Percentiles rank a stretch among this genome's conserved stretches.
Evolutionary conservation across 1,140 invertebrate species (phyloP).

Genomic region (Nixonia krombeini): DNA sequence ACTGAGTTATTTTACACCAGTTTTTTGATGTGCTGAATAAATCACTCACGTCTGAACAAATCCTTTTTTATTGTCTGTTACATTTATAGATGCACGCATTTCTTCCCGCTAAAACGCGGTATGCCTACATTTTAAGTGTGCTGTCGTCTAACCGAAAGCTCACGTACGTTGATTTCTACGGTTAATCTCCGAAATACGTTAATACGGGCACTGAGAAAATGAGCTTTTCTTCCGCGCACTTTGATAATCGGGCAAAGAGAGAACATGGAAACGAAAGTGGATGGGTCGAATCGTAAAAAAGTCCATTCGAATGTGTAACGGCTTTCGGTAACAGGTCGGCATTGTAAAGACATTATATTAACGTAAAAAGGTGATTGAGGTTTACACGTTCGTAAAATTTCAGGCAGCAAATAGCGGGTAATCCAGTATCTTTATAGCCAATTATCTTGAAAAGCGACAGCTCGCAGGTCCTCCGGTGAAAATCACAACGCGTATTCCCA

Average conservation of each 20-base stretch:
- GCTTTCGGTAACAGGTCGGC: slow-evolving; percentile 22
- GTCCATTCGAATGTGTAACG: slow-evolving; percentile 28
- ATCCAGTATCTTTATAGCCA: slow-evolving; percentile 35
- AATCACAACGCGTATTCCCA: slow-evolving; percentile 40
- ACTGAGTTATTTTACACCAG: slow-evolving; percentile 21
- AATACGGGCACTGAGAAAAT: too few species aligned
- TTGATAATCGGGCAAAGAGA: slow-evolving; percentile 21
- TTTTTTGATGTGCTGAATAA: slow-evolving; percentile 23
- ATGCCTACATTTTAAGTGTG: too few species aligned
- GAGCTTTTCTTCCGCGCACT: too few species aligned
- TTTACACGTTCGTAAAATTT: slow-evolving; percentile 44
- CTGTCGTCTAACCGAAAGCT: too few species aligned
- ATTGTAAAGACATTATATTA: slow-evolving; percentile 25
- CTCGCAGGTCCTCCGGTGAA: slow-evolving; percentile 21
- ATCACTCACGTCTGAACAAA: slow-evolving; percentile 11
- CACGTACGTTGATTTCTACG: too few species aligned
- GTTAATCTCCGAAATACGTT: too few species aligned
- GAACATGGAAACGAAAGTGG: slow-evolving; percentile 12
- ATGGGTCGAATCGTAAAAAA: slow-evolving; percentile 27
- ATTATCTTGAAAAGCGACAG: slow-evolving; percentile 28
- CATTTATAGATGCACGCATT: slow-evolving; percentile 1
- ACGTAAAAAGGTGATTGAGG: slow-evolving; percentile 32
- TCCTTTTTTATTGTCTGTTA: slow-evolving; percentile 8
- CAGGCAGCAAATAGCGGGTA: slow-evolving; percentile 33
- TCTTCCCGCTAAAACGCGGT: slow-evolving; percentile 3